Percentiles rank a stretch among this genome's conserved stretches.
Evolutionary conservation across 2,888 invertebrate species (phyloP).

Genomic region (Mylabris sibirica): DNA sequence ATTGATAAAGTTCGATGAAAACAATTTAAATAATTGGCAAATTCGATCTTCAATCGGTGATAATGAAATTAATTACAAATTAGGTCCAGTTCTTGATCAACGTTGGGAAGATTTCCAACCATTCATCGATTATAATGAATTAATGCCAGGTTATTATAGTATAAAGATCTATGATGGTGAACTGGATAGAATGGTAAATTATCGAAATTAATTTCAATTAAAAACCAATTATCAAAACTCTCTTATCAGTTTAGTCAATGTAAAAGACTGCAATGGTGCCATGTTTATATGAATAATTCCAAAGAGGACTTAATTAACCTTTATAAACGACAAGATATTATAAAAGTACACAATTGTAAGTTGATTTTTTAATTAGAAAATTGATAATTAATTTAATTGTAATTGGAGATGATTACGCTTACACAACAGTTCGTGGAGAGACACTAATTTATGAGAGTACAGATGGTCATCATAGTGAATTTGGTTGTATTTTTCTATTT

Average conservation of each 20-base stretch:
- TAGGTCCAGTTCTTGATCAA: background rate
- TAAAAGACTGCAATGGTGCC: background rate
- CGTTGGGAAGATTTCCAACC: background rate
- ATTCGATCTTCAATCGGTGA: background rate
- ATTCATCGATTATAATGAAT: background rate
- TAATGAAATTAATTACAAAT: slow-evolving; percentile 9
- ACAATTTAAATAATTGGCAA: background rate
- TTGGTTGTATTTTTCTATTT: slow-evolving; percentile 1
- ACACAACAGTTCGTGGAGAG: background rate
- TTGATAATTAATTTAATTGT: background rate
- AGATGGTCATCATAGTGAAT: background rate
- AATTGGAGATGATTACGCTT: background rate
- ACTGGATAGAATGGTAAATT: background rate
- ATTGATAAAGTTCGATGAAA: background rate
- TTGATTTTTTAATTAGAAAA: background rate
- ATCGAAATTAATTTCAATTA: background rate
- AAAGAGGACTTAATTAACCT: background rate
- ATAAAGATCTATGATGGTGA: background rate
- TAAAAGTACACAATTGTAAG: background rate
- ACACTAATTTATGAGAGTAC: background rate
- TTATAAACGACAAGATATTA: background rate
- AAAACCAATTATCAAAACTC: background rate
- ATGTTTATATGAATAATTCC: background rate
- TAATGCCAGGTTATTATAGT: background rate
- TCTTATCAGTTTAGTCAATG: background rate